Evolutionary conservation across 2,888 invertebrate species (phyloP), one percentile per base, ranked within the genome.

Genomic region (Psococerastis gibbosa): DNA sequence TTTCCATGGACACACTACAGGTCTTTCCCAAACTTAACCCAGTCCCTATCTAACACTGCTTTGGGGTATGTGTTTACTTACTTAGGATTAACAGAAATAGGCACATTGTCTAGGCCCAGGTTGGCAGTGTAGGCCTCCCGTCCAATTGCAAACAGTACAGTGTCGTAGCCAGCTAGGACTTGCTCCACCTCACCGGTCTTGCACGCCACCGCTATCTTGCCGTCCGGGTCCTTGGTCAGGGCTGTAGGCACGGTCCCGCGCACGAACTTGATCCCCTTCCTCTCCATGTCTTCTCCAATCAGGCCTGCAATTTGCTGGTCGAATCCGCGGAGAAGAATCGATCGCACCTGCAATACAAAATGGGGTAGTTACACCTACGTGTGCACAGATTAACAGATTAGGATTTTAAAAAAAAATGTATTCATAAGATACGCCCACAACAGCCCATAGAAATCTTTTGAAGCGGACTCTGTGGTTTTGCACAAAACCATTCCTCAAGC

Each of bases 311-410:
- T 68, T 51, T 71, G 65, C 53, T 67, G 69, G 53, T 71, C 71
- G 54, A 71, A 72, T 1, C 70, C 70, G 43, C 71, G 59, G n/a
- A 73, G 57, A 3, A 71, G 55, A 47, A 69, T 68, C 1, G 69
- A 69, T 2, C 70, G 57, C 3, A 63, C 62, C 62, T 57, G 45
- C 3, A 49, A 48, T 42, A 5, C 47, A 45, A 31, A 27, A 18
- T 45, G 17, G n/a, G n/a, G n/a, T n/a, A n/a, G n/a, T n/a, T n/a
- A n/a, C n/a, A 48, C 17, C 20, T 44, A 44, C 43, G 6, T n/a
- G n/a, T n/a, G n/a, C n/a, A n/a, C n/a, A n/a, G n/a, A n/a, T n/a
- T n/a, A n/a, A n/a, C n/a, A n/a, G n/a, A n/a, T n/a, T n/a, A n/a
- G n/a, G n/a, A n/a, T n/a, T n/a, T n/a, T n/a, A n/a, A n/a, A n/a